A percentile compares a stretch with the other conserved stretches of the same genome.
Evolutionary conservation across 1,140 invertebrate genomes (phyloP).

Genomic region (Drosophila punjabiensis): DNA sequence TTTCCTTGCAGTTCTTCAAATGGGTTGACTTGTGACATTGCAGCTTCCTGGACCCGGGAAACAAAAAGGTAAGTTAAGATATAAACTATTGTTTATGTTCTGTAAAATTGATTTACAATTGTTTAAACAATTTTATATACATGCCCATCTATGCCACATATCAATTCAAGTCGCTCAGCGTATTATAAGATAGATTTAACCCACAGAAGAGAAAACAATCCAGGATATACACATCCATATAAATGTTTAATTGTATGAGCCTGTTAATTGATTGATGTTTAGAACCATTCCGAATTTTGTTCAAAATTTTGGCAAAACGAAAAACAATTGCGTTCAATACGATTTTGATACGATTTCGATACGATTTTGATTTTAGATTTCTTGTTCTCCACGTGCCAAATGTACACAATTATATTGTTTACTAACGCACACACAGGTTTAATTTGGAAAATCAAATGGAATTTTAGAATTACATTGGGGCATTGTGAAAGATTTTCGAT

Average conservation of each 20-base stretch:
- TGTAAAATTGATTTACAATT: background rate
- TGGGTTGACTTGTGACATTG: conserved; percentile 85
- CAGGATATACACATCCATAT: conserved; percentile 25
- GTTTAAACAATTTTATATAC: background rate
- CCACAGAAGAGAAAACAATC: conserved; percentile 17
- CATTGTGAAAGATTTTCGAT: conserved; percentile 24
- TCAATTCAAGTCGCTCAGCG: conserved; percentile 5
- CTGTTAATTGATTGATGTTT: conserved; percentile 66
- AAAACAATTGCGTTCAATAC: conserved; percentile 18
- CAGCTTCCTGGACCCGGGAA: conserved; percentile 85
- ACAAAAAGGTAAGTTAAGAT: conserved; percentile 77
- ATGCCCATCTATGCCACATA: background rate
- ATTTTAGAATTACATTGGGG: conserved; percentile 59
- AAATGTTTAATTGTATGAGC: conserved; percentile 41
- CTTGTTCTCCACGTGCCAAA: conserved; percentile 37
- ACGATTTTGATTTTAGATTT: conserved; percentile 15
- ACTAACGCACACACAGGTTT: conserved; percentile 18
- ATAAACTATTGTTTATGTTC: background rate
- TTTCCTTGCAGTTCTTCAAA: conserved; percentile 81
- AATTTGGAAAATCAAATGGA: conserved; percentile 45
- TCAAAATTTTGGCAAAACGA: conserved; percentile 34
- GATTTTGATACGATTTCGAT: too few species aligned
- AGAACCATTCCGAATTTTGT: conserved; percentile 34
- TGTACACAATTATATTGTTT: conserved; percentile 38
- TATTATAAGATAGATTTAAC: conserved; percentile 7